Conservation (phyloP, 2,888 invertebrate species). For the Ommatoiulus sabulosus region DNA sequence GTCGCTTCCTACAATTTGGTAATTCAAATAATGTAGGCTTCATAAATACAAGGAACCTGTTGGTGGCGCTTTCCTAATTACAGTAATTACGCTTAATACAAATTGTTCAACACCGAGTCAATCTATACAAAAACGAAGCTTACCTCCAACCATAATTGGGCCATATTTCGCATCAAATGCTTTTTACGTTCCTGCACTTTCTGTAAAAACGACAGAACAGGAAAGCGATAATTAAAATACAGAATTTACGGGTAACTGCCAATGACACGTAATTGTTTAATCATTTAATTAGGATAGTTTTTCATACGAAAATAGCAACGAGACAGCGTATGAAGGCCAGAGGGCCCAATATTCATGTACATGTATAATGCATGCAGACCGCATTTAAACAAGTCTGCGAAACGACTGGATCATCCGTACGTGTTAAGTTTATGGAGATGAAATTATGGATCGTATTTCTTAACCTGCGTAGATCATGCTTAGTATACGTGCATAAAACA, state of each 20-base stretch:
- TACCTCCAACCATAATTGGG: constrained; percentile 87
- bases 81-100: background rate
- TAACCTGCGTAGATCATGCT: no score
- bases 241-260: background rate
- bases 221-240: constrained; percentile 7
- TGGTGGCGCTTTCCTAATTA: background rate
- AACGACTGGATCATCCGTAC: no score
- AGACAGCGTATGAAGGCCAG: background rate
- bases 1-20: background rate
- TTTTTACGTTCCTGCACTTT: constrained; percentile 64
- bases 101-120: background rate
- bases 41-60: background rate
- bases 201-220: constrained; percentile 47
- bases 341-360: background rate
- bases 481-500: no score
- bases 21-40: background rate
- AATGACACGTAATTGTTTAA: background rate
- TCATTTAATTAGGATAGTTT: background rate
- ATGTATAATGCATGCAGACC: no score
- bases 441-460: no score
- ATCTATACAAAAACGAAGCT: background rate
- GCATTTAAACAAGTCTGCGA: no score
- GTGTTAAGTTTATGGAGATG: no score
- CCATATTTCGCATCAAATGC: constrained; percentile 84
- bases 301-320: background rate